phyloP scores from a whole-genome alignment of 2,797 vertebrate species.

The Hapalemur alaotrensis region DNA sequence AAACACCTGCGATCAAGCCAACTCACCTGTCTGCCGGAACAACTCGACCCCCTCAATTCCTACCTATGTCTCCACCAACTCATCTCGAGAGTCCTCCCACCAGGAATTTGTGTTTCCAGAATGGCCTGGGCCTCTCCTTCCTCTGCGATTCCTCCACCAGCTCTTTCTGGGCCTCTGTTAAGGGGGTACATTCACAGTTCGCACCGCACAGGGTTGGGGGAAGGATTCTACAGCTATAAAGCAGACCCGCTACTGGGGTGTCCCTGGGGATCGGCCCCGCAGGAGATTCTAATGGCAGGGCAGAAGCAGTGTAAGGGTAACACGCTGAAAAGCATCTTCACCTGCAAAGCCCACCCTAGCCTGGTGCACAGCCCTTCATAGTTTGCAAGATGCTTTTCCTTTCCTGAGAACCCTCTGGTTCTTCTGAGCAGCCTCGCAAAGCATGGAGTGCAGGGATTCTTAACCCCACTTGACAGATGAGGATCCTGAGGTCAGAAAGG shows the following conservation, averaged over 20 bases:
- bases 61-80: no score
- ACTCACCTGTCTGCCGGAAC: neutral
- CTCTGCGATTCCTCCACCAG: no score
- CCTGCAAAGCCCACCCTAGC: rapidly evolving
- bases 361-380: neutral
- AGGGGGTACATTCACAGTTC: neutral
- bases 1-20: neutral
- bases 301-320: rapidly evolving
- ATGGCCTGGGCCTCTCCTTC: neutral
- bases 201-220: no score
- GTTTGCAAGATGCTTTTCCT: neutral
- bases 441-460: neutral
- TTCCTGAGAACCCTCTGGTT: neutral
- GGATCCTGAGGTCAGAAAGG: neutral
- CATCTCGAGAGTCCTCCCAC: neutral
- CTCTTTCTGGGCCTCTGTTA: neutral
- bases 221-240: neutral
- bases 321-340: neutral
- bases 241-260: no score
- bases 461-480: neutral
- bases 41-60: rapidly evolving
- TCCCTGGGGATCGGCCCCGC: neutral
- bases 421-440: neutral
- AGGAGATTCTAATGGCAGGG: neutral
- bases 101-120: neutral